phyloP scores from a whole-genome alignment of 2,888 invertebrate species.

The Colletes collaris region DNA sequence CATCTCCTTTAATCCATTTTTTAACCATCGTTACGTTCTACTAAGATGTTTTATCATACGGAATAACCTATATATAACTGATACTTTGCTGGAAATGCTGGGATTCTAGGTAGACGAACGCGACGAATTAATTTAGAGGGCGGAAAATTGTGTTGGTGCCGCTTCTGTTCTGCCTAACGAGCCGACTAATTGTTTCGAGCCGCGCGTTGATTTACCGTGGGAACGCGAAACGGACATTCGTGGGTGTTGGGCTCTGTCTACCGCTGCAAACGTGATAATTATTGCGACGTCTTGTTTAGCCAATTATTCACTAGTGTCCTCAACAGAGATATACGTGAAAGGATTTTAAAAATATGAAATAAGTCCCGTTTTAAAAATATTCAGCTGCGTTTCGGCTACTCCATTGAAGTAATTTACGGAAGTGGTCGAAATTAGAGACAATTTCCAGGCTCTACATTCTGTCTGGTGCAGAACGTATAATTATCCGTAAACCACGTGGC shows the following conservation, averaged over 20 bases:
- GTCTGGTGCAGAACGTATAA: conserved; percentile 44
- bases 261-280: conserved; percentile 32
- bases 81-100: no score
- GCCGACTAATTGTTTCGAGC: conserved; percentile 68
- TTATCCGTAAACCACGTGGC: conserved; percentile 51
- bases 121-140: conserved; percentile 50
- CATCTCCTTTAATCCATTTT: no score
- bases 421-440: conserved; percentile 38
- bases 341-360: no score
- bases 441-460: conserved; percentile 1
- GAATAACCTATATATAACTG: no score
- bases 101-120: background rate
- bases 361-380: background rate
- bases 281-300: conserved; percentile 11
- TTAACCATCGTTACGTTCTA: no score
- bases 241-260: background rate
- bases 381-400: background rate
- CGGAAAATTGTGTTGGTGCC: conserved; percentile 49
- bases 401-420: conserved; percentile 20
- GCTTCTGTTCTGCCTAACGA: conserved; percentile 63
- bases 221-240: conserved; percentile 45
- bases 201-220: conserved; percentile 65
- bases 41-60: no score
- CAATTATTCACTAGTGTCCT: no score
- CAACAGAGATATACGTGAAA: no score